Evolutionary conservation across 1,140 invertebrate genomes (phyloP).

Genomic region (Episyrphus balteatus): DNA sequence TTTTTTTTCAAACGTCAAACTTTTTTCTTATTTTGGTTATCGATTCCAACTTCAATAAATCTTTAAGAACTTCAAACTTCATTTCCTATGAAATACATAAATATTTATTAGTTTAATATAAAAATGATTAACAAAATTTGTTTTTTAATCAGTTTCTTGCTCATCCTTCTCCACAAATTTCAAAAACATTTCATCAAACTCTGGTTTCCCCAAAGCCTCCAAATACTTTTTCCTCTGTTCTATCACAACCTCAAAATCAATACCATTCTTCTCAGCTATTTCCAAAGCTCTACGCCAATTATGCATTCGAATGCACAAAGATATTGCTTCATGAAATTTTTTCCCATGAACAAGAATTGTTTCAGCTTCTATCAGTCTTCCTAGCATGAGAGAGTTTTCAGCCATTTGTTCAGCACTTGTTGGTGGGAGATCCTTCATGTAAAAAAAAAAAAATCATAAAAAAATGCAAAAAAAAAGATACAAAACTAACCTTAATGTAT

Average conservation of each 20-base stretch:
- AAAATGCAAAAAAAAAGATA: not conserved
- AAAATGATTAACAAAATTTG: too few species aligned
- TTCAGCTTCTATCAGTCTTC: conserved; percentile 71
- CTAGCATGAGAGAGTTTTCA: conserved; percentile 69
- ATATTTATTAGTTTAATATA: too few species aligned
- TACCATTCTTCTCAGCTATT: conserved; percentile 68
- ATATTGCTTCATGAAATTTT: conserved; percentile 63
- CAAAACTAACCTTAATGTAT: conserved; percentile 53
- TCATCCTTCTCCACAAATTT: conserved; percentile 46
- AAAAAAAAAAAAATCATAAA: conserved; percentile 8
- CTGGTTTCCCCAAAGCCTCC: conserved; percentile 57
- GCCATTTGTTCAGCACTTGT: conserved; percentile 53
- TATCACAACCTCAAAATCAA: conserved; percentile 65
- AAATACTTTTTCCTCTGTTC: conserved; percentile 66
- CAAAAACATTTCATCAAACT: conserved; percentile 63
- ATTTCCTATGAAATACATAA: too few species aligned
- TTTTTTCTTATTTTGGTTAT: too few species aligned
- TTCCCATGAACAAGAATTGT: conserved; percentile 69
- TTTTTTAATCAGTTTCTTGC: conserved; percentile 10
- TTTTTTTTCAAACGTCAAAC: too few species aligned
- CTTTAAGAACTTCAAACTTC: too few species aligned
- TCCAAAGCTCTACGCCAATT: conserved; percentile 83
- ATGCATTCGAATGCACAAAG: conserved; percentile 68
- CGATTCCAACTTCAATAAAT: too few species aligned
- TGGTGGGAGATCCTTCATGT: conserved; percentile 39